phyloP scores from a whole-genome alignment of 2,113 vertebrate genomes.

The Hyaena hyaena region DNA sequence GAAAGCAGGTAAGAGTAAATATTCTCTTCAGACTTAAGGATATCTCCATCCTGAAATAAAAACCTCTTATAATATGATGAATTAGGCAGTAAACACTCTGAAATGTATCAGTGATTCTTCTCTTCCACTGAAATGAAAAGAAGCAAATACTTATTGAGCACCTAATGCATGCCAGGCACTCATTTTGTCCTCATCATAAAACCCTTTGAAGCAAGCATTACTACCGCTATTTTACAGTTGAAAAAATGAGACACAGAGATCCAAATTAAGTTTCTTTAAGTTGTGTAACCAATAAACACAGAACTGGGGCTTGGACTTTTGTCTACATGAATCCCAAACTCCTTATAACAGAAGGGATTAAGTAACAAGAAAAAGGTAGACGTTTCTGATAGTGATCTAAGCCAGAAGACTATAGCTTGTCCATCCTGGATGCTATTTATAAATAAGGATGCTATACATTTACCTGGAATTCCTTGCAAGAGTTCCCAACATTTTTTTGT shows the following conservation, averaged over 20 bases:
- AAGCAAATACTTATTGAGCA: constrained; percentile 11
- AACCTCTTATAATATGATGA: background rate
- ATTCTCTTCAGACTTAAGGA: constrained; percentile 31
- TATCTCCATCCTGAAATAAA: background rate
- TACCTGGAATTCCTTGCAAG: background rate
- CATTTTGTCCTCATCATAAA: background rate
- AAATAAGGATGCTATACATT: background rate
- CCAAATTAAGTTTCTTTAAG: constrained; percentile 44
- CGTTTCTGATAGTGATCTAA: constrained; percentile 31
- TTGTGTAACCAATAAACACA: background rate
- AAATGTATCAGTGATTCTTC: background rate
- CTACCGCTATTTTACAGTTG: background rate
- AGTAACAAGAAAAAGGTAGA: background rate
- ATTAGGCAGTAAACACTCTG: background rate
- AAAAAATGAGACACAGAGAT: constrained; percentile 5
- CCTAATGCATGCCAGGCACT: background rate
- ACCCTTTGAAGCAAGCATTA: background rate
- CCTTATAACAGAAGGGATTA: background rate
- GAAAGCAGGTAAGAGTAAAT: background rate
- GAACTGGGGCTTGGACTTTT: background rate
- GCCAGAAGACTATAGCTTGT: background rate
- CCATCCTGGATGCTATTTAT: background rate
- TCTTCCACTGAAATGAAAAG: background rate
- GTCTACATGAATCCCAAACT: background rate
- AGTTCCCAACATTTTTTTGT: background rate